These are phyloP conservation scores for Epizoanthus scotinus DNA, from an alignment of 92 coral and sea anemone species.

Conservation along the genomic window DNA sequence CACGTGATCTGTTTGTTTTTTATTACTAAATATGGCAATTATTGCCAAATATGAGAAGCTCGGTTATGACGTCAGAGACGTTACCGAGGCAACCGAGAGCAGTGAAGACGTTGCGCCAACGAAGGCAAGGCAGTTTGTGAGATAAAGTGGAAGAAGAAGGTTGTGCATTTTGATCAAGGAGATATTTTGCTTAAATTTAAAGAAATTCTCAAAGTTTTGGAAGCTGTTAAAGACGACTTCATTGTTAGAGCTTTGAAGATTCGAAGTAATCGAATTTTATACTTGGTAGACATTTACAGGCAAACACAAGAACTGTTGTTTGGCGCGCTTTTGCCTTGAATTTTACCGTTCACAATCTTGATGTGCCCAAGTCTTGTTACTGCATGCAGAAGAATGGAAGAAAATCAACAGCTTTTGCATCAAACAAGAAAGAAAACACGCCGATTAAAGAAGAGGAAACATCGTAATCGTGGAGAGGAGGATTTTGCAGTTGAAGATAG, in stretches of 20 bases:
- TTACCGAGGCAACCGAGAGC: conserved; percentile 17
- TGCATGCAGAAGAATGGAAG: conserved; percentile 34
- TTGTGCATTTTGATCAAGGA: neutral
- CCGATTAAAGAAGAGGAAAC: conserved; percentile 74
- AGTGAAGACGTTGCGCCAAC: conserved; percentile 38
- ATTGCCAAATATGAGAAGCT: neutral
- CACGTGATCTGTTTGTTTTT: neutral
- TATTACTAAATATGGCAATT: neutral
- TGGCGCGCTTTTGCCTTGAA: conserved; percentile 26
- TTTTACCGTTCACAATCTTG: neutral
- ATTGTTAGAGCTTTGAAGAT: neutral
- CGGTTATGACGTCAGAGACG: conserved; percentile 23
- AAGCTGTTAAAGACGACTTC: neutral
- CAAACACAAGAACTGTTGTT: neutral
- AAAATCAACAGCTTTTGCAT: conserved; percentile 24
- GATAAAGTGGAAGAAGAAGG: neutral
- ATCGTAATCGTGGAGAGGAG: conserved; percentile 22
- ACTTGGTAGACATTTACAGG: neutral
- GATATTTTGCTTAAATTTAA: neutral
- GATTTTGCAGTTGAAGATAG: conserved; percentile 22
- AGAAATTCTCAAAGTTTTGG: neutral
- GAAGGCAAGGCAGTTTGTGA: neutral
- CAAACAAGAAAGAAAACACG: conserved; percentile 67
- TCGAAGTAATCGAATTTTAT: neutral
- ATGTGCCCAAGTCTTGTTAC: conserved; percentile 30